Evolutionary conservation across 1,140 invertebrate genomes (phyloP).

Genomic region (Heliconius himera): DNA sequence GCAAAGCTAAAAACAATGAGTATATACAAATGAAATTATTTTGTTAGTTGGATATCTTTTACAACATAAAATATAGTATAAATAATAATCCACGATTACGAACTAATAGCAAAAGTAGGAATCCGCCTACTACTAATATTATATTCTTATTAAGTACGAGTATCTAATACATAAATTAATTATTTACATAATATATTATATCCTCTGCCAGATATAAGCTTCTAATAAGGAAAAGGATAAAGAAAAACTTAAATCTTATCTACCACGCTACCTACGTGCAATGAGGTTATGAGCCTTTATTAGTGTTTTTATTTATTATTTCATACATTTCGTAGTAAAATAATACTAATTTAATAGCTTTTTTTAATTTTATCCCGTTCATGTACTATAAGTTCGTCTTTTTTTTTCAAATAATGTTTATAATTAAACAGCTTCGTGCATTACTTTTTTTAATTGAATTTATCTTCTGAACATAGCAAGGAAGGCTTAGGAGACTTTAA

Average conservation of each 20-base stretch:
- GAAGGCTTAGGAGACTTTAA: too few relatives aligned
- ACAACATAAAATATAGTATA: too few relatives aligned
- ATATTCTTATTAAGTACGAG: not conserved
- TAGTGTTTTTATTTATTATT: not conserved
- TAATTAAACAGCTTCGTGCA: too few relatives aligned
- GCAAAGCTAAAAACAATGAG: not conserved
- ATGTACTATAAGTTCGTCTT: too few relatives aligned
- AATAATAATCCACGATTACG: too few relatives aligned
- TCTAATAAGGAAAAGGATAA: slow-evolving; percentile 5
- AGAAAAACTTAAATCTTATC: slow-evolving; percentile 1
- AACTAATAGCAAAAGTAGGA: not conserved
- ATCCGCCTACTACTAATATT: not conserved
- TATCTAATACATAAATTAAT: not conserved
- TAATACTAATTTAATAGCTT: not conserved
- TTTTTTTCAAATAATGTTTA: too few relatives aligned
- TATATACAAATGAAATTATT: too few relatives aligned
- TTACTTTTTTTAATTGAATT: too few relatives aligned
- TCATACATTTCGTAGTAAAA: too few relatives aligned
- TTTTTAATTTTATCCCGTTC: too few relatives aligned
- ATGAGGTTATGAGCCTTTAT: not conserved
- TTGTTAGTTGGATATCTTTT: too few relatives aligned
- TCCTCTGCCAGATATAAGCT: not conserved
- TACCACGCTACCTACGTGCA: not conserved
- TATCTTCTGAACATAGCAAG: too few relatives aligned
- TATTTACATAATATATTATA: not conserved